Evolutionary conservation across 2,888 invertebrate species (phyloP), one percentile per base, ranked within the genome.

Genomic region (Drosophila picticornis): DNA sequence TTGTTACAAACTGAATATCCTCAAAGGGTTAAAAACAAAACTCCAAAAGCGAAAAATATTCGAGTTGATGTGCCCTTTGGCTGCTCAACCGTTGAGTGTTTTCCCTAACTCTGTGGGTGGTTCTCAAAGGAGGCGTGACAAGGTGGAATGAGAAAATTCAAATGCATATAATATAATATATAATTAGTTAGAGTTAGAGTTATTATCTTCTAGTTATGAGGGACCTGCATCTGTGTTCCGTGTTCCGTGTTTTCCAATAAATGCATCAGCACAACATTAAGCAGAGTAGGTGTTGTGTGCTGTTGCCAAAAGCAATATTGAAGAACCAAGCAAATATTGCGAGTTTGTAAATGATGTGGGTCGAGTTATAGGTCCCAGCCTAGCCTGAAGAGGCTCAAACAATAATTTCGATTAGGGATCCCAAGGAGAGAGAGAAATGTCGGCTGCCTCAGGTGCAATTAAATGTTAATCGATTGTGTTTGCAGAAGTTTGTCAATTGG

Each of bases 381-480:
- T 43, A 51, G 77, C 76, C 72, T 34, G 50, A 65, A 69, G 81
- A 81, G 77, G 53, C 5, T 51, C 57, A 63, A 78, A 81, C 90
- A 80, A 80, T 77, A 77, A 83, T 77, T 80, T 85, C 80, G 77
- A 87, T 81, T 86, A 59, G 63, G 27, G 64, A 71, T 72, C 65
- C 63, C 58, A 71, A 71, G 64, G 61, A 46, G 58, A 66, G 59
- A 53, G 60, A 36, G 67, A 70, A 76, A 61, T 75, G 65, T 70
- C 48, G 53, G 68, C 63, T 68, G 74, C 77, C 75, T 65, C 78
- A 88, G 76, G 72, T 83, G 80, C 75, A 85, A 88, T 88, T 83
- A 81, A 85, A 90, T 77, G 78, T 85, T 86, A 90, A 86, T 90
- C 88, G 88, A 90, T 85, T 78, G 87, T 74, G 80, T 77, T 77